These are phyloP conservation scores for Echinarachnius parma DNA, from an alignment of 53 echinoderm and acorn worm species.

Conservation along the genomic window DNA sequence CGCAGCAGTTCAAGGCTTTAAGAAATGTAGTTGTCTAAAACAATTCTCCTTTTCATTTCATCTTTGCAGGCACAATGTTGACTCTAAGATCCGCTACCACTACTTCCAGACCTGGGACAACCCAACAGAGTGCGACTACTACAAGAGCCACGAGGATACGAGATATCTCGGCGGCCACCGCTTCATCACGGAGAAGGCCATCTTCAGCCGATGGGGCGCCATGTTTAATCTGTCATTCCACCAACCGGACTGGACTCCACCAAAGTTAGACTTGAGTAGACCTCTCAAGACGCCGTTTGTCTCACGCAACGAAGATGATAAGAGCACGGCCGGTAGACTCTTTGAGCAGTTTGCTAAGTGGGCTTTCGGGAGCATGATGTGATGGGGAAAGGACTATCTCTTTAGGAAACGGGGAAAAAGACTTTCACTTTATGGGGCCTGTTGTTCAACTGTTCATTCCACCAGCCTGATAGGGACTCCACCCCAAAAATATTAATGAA, in stretches of 20 bases:
- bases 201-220: constrained; percentile 86
- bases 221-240: constrained; percentile 92
- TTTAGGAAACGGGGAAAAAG: constrained; percentile 56
- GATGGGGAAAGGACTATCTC: not conserved
- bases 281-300: constrained; percentile 92
- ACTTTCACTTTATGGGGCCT: constrained; percentile 73
- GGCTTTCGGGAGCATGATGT: constrained; percentile 59
- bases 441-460: constrained; percentile 74
- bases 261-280: constrained; percentile 18
- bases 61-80: constrained; percentile 48
- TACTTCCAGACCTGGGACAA: constrained; percentile 83
- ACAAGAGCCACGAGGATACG: constrained; percentile 82
- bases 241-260: constrained; percentile 76
- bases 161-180: constrained; percentile 69
- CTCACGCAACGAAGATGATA: constrained; percentile 47
- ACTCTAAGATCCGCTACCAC: constrained; percentile 83
- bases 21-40: too few species aligned
- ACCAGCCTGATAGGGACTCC: constrained; percentile 66
- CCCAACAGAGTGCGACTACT: constrained; percentile 86
- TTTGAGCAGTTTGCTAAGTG: constrained; percentile 59
- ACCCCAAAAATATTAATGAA: constrained; percentile 28
- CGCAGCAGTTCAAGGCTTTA: too few species aligned
- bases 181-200: constrained; percentile 94
- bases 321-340: constrained; percentile 19
- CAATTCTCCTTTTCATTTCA: too few species aligned